Evolutionary conservation across 1,140 invertebrate genomes (phyloP).

Genomic region (Drosophila baimaii): DNA sequence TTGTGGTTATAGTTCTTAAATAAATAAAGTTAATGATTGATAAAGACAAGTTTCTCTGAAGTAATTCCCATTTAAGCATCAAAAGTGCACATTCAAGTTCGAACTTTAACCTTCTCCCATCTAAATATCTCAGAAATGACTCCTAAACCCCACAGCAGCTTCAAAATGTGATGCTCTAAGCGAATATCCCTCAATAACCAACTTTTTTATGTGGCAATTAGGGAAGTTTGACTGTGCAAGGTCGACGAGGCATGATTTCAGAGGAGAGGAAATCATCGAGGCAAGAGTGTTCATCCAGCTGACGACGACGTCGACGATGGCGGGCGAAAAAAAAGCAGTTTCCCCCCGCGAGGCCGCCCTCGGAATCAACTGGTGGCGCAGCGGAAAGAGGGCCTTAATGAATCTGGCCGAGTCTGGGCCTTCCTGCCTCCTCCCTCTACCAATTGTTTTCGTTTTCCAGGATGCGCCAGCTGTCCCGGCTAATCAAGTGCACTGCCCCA

Average conservation of each 20-base stretch:
- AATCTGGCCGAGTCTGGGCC: conserved; percentile 42
- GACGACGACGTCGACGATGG: conserved; percentile 41
- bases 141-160: background rate
- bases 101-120: background rate
- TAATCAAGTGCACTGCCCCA: conserved; percentile 71
- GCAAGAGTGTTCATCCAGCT: conserved; percentile 59
- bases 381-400: conserved; percentile 61
- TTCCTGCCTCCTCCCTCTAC: background rate
- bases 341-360: conserved; percentile 7
- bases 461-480: conserved; percentile 53
- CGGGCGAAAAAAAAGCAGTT: conserved; percentile 35
- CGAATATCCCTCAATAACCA: conserved; percentile 3
- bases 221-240: conserved; percentile 27
- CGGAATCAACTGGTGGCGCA: conserved; percentile 55
- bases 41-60: background rate
- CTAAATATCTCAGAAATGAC: background rate
- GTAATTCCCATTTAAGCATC: background rate
- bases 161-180: too few species aligned
- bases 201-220: conserved; percentile 34
- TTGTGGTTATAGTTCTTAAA: too few species aligned
- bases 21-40: too few species aligned
- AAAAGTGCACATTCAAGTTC: too few species aligned
- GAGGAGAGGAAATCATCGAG: conserved; percentile 53
- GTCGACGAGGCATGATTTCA: conserved; percentile 10
- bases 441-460: conserved; percentile 45